Percentiles rank a stretch among this genome's conserved stretches.
phyloP scores from a whole-genome alignment of 2,797 vertebrate genomes.

The Geotrypetes seraphini region DNA sequence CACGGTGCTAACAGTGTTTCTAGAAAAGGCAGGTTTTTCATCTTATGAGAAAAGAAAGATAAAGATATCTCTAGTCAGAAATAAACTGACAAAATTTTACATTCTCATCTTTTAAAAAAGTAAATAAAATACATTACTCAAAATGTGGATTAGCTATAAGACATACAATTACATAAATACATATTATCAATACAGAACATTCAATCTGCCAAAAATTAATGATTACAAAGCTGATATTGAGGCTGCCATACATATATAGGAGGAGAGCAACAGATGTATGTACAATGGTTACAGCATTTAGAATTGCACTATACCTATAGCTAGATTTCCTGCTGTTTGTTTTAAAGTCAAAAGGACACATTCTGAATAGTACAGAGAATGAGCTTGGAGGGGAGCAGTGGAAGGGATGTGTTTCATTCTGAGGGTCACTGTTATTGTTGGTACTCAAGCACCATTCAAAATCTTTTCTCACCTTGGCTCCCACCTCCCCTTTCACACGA shows the following conservation, averaged over 20 bases:
- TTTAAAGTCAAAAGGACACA: slow-evolving; percentile 76
- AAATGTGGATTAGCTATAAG: slow-evolving; percentile 81
- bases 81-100: slow-evolving; percentile 72
- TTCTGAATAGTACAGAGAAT: slow-evolving; percentile 47
- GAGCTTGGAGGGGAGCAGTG: too few relatives aligned
- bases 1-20: slow-evolving; percentile 55
- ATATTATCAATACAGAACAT: slow-evolving; percentile 89
- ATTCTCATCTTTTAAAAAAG: slow-evolving; percentile 80
- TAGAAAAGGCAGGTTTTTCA: slow-evolving; percentile 48
- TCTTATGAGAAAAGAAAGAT: slow-evolving; percentile 58
- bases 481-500: too few relatives aligned
- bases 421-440: slow-evolving; percentile 46
- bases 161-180: slow-evolving; percentile 92
- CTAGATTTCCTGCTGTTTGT: slow-evolving; percentile 54
- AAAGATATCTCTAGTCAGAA: slow-evolving; percentile 71
- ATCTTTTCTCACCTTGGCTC: slow-evolving; percentile 22
- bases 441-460: slow-evolving; percentile 42
- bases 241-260: slow-evolving; percentile 59
- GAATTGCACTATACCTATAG: slow-evolving; percentile 86
- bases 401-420: too few relatives aligned
- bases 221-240: slow-evolving; percentile 90
- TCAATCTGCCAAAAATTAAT: slow-evolving; percentile 86
- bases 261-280: slow-evolving; percentile 64
- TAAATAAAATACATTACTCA: slow-evolving; percentile 75
- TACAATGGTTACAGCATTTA: slow-evolving; percentile 85